These are phyloP conservation scores for Myopa tessellatipennis DNA, from an alignment of 2,888 invertebrate species.

Conservation along the genomic window DNA sequence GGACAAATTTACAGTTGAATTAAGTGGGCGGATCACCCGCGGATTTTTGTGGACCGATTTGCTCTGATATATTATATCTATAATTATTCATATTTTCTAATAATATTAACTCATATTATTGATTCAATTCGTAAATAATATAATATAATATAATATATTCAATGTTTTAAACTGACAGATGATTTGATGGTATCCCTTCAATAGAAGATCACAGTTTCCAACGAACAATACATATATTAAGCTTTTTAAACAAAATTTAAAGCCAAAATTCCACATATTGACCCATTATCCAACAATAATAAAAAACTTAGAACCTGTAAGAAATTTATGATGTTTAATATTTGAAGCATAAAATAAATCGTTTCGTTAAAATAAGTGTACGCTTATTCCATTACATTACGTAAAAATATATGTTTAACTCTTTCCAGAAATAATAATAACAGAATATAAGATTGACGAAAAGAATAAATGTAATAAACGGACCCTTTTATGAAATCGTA, in stretches of 20 bases:
- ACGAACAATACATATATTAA: slow-evolving; percentile 22
- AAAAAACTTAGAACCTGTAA: slow-evolving; percentile 6
- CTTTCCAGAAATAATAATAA: slow-evolving; percentile 1
- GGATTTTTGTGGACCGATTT: no score
- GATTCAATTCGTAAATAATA: no score
- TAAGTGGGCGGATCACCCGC: no score
- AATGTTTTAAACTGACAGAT: slow-evolving; percentile 17
- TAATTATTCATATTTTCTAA: no score
- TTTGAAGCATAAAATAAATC: slow-evolving; percentile 11
- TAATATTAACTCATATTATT: slow-evolving; percentile 31
- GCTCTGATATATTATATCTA: no score
- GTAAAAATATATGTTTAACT: slow-evolving; percentile 20
- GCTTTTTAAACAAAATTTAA: slow-evolving; percentile 23
- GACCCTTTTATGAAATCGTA: not conserved
- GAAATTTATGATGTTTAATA: slow-evolving; percentile 20
- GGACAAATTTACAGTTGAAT: no score
- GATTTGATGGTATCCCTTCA: not conserved
- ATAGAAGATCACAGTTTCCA: slow-evolving; percentile 12
- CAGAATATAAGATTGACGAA: not conserved
- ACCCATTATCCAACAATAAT: slow-evolving; percentile 22
- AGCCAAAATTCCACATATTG: slow-evolving; percentile 8
- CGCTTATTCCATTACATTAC: not conserved
- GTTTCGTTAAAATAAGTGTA: not conserved
- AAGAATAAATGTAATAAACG: not conserved
- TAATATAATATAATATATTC: no score